Base-by-base conservation (phyloP, 2,113 vertebrate genomes). In the Abramis brama region DNA sequence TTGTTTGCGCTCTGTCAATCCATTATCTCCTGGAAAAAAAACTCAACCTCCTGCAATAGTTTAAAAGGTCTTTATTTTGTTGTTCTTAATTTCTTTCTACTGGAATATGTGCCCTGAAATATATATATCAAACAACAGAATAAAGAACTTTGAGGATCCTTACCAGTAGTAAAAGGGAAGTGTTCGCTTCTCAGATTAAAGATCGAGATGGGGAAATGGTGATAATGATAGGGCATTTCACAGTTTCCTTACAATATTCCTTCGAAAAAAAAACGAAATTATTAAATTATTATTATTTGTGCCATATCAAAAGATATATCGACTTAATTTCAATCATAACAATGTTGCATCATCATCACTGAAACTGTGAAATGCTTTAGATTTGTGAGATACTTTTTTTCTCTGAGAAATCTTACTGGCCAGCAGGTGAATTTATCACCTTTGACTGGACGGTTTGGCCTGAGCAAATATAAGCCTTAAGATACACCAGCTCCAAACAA, bases 401-500 rank as follows among this genome's bases (percentile, higher is more conserved):
- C 39, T 79, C 62, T 68, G 60, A 74, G n/a, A 76, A 75, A 30
- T 84, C 25, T 47, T 45, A 36, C 82, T 84, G 60, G 81, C 62
- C 60, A 82, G 83, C 71, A 64, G 59, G 70, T 75, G 25, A 52
- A 78, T 75, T 74, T 75, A 83, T 83, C 78, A 78, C 79, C 76
- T 33, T 62, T 66, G 60, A 57, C 62, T 59, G 25, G 21, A 74
- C 66, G 59, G 33, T 50, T 79, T 36, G 25, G 62, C 64, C 25
- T 83, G 70, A 87, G 52, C 80, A 77, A 84, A 86, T 82, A 88
- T 55, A 85, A 86, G 66, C 47, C 27, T 15, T 30, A 39, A 87
- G 36, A 85, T 76, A 78, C 62, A 82, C 8, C 11, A 30, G 55
- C 27, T 60, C 59, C 45, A 36, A 55, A 55, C 45, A 64, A 4